A percentile compares a stretch with the other conserved stretches of the same genome.
Conservation (phyloP, 2,888 invertebrate species). For the Microchrysa polita region DNA sequence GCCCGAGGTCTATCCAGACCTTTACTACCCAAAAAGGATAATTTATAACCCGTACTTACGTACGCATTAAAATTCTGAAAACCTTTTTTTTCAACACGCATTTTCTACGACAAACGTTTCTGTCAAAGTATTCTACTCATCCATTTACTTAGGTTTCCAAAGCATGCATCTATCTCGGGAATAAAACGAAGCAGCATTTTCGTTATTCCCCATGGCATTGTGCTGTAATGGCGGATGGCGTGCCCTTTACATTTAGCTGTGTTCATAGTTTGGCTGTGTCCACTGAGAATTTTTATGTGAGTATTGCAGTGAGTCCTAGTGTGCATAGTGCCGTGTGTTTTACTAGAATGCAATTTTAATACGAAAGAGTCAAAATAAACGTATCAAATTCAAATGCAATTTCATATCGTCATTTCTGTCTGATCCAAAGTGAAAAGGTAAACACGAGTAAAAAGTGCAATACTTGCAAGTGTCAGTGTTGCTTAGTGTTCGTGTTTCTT, state of each 20-base stretch:
- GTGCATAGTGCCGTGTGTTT: neutral
- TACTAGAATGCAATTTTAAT: constrained; percentile 20
- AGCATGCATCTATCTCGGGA: constrained; percentile 11
- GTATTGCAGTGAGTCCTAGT: no score
- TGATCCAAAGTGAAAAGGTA: neutral
- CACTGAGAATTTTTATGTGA: no score
- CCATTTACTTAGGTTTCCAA: constrained; percentile 15
- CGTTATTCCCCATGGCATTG: neutral
- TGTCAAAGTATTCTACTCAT: neutral
- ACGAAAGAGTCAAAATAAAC: constrained; percentile 22
- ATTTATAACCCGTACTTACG: no score
- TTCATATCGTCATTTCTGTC: constrained; percentile 28
- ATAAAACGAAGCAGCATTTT: constrained; percentile 5
- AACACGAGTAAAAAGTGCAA: neutral
- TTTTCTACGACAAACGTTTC: no score
- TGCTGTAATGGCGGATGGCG: no score
- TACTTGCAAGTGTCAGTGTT: constrained; percentile 4
- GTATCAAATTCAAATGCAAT: constrained; percentile 32
- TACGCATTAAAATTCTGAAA: no score
- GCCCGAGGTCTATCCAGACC: no score
- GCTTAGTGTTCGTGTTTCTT: no score
- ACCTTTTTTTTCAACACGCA: no score
- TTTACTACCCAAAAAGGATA: no score
- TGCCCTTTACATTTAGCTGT: neutral
- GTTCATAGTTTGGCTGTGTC: no score